Conservation (phyloP, 2,113 vertebrate species). For the Himantopus leucocephalus region DNA sequence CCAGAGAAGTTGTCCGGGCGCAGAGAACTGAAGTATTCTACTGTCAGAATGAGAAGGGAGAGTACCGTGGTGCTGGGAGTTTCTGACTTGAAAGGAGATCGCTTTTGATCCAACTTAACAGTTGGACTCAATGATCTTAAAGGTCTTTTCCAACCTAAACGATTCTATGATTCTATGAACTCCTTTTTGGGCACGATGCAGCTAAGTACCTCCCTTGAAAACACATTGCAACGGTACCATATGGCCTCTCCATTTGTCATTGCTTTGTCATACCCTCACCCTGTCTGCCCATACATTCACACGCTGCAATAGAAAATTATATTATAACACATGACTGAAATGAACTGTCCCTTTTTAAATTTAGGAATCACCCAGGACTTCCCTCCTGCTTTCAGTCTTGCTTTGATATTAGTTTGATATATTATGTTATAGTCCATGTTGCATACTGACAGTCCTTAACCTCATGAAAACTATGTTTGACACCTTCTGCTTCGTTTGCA, state of each 20-base stretch:
- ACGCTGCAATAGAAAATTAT: background rate
- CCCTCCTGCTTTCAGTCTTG: background rate
- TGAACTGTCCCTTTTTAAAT: background rate
- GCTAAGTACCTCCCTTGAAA: background rate
- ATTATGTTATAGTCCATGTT: background rate
- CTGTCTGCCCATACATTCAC: background rate
- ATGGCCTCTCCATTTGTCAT: background rate
- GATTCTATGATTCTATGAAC: background rate
- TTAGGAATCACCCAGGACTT: background rate
- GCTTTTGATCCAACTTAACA: background rate
- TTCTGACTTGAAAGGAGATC: background rate
- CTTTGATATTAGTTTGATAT: background rate
- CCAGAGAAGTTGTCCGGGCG: background rate
- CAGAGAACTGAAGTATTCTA: background rate
- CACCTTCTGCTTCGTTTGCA: conserved; percentile 7
- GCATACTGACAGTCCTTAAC: conserved; percentile 26
- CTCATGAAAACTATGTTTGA: background rate
- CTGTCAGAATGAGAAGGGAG: background rate
- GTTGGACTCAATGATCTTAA: background rate
- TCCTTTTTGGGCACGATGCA: background rate
- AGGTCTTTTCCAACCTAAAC: background rate
- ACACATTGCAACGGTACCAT: background rate
- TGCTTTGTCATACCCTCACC: background rate
- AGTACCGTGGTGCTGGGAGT: background rate
- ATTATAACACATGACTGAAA: background rate